phyloP scores from a whole-genome alignment of 2,888 invertebrate species.

The Tricholauxania praeusta region DNA sequence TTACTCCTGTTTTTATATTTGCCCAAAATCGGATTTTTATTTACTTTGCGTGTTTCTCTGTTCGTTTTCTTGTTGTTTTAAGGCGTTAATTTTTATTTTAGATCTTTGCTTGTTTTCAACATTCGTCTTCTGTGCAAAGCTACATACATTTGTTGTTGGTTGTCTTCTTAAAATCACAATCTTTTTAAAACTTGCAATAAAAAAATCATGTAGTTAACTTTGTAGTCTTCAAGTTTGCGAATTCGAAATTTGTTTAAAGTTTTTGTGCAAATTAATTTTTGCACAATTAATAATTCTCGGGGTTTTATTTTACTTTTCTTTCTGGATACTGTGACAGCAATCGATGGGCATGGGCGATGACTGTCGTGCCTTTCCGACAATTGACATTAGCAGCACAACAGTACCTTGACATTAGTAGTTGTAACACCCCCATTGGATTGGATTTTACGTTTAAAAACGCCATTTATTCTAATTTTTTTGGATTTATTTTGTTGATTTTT shows the following conservation, averaged over 20 bases:
- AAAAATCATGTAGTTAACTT: no score
- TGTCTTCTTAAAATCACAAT: conserved; percentile 41
- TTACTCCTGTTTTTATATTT: conserved; percentile 33
- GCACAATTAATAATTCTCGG: conserved; percentile 18
- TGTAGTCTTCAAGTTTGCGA: background rate
- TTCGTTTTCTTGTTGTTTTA: conserved; percentile 47
- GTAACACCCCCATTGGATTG: no score
- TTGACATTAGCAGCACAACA: no score
- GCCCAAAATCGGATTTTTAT: conserved; percentile 39
- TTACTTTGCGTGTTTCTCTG: conserved; percentile 43
- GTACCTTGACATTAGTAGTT: no score
- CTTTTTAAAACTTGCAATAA: background rate
- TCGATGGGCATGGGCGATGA: conserved; percentile 38
- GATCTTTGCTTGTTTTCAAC: conserved; percentile 39
- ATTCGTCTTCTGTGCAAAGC: no score
- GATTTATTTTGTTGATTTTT: no score
- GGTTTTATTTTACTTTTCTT: conserved; percentile 33
- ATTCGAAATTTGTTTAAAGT: conserved; percentile 31
- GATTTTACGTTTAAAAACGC: no score
- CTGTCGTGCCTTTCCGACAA: conserved; percentile 20
- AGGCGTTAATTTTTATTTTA: conserved; percentile 51
- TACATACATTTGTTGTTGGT: conserved; percentile 40
- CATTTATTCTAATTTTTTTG: no score
- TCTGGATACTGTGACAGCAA: conserved; percentile 42
- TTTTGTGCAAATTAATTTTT: conserved; percentile 37